phyloP scores from a whole-genome alignment of 2,113 vertebrate genomes.

The Aleadryas rufinucha region DNA sequence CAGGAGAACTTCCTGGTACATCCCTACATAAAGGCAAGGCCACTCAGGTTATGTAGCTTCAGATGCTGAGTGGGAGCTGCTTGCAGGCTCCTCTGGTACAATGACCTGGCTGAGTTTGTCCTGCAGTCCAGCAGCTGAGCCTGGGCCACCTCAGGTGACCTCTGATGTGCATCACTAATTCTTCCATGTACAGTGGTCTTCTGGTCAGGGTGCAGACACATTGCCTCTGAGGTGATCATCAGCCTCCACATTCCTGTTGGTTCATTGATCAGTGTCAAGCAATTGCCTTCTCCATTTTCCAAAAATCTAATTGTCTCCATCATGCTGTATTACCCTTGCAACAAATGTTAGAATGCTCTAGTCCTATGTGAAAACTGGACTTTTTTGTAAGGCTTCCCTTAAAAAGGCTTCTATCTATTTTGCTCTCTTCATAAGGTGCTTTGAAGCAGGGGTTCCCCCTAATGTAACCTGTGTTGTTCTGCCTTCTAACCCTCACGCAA shows the following conservation, averaged over 20 bases:
- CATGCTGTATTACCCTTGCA: background rate
- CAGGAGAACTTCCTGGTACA: background rate
- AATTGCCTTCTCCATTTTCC: background rate
- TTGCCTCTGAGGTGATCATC: background rate
- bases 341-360: background rate
- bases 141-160: background rate
- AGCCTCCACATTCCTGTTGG: background rate
- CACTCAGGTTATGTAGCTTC: rapidly evolving
- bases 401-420: background rate
- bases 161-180: background rate
- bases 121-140: background rate
- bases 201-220: background rate
- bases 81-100: background rate
- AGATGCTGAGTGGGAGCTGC: background rate
- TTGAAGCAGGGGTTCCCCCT: background rate
- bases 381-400: background rate
- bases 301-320: background rate
- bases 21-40: background rate
- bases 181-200: background rate
- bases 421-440: background rate
- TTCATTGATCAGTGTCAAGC: background rate
- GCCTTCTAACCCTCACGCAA: background rate
- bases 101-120: background rate
- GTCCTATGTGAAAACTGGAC: background rate
- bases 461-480: background rate